Conservation (phyloP, 2,888 invertebrate genomes). For the Zeuzera pyrina region DNA sequence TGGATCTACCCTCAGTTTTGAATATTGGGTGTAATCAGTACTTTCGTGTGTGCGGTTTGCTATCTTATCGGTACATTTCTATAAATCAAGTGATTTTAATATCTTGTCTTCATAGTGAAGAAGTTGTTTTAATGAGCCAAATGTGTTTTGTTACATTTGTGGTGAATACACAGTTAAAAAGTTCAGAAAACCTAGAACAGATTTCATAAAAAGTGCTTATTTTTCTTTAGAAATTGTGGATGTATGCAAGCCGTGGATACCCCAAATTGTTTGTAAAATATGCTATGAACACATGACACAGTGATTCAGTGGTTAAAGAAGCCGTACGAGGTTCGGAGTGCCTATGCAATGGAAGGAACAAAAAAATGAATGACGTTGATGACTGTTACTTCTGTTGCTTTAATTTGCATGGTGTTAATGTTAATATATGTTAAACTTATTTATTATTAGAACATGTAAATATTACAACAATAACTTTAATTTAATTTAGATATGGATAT, state of each 20-base stretch:
- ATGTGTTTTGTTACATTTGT: background rate
- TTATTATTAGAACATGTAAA: no score
- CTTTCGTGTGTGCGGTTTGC: no score
- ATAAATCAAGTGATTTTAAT: no score
- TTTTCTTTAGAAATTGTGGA: background rate
- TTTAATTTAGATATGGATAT: no score
- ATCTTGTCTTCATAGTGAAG: no score
- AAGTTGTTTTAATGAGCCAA: background rate
- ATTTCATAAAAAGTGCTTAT: slow-evolving; percentile 4
- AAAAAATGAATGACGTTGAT: slow-evolving; percentile 5
- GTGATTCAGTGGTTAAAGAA: slow-evolving; percentile 3
- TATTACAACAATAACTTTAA: no score
- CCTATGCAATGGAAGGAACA: slow-evolving; percentile 6
- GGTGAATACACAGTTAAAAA: slow-evolving; percentile 7
- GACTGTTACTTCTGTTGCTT: slow-evolving; percentile 5
- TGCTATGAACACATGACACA: slow-evolving; percentile 5
- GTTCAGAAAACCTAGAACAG: slow-evolving; percentile 5
- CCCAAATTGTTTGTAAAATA: slow-evolving; percentile 3
- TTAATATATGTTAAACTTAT: no score
- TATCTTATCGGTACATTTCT: no score
- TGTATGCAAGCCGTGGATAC: slow-evolving; percentile 1
- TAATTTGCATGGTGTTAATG: slow-evolving; percentile 2
- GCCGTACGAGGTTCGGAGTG: slow-evolving; percentile 4
- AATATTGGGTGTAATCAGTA: no score
- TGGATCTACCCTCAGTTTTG: no score